Evolutionary conservation across 2,797 vertebrate genomes (phyloP).

Genomic region (Melanotaenia parkinsoni): DNA sequence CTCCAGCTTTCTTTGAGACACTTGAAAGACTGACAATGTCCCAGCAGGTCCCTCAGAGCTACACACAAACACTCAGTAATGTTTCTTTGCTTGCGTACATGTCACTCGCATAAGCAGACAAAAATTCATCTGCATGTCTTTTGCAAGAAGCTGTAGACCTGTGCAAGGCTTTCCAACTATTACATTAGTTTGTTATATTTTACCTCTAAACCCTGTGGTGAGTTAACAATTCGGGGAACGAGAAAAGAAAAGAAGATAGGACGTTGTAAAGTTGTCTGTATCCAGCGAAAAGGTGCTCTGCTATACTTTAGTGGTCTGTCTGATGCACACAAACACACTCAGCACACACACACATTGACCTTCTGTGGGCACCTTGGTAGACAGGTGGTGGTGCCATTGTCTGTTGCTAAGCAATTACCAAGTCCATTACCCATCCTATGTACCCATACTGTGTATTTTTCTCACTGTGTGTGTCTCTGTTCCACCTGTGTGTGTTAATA

Average conservation of each 20-base stretch:
- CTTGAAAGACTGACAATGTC: slow-evolving; percentile 43
- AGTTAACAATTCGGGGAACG: slow-evolving; percentile 18
- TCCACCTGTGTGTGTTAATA: slow-evolving; percentile 20
- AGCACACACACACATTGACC: slow-evolving; percentile 54
- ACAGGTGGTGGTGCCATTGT: slow-evolving; percentile 71
- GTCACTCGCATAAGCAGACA: not conserved
- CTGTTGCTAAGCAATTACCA: slow-evolving; percentile 81
- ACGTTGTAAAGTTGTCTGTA: slow-evolving; percentile 26
- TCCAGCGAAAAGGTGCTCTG: slow-evolving; percentile 7
- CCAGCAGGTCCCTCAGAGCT: slow-evolving; percentile 10
- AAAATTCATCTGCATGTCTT: slow-evolving; percentile 21
- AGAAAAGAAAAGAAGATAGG: not conserved
- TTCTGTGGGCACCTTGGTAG: slow-evolving; percentile 70
- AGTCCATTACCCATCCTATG: slow-evolving; percentile 75
- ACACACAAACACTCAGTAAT: slow-evolving; percentile 14
- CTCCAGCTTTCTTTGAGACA: slow-evolving; percentile 35
- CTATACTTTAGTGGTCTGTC: slow-evolving; percentile 3
- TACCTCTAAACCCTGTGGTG: not conserved
- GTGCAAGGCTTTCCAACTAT: slow-evolving; percentile 7
- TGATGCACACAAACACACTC: slow-evolving; percentile 24
- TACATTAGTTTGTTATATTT: slow-evolving; percentile 9
- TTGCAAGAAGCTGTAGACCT: slow-evolving; percentile 16
- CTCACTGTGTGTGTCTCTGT: slow-evolving; percentile 26
- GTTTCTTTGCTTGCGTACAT: slow-evolving; percentile 3
- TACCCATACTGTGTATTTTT: slow-evolving; percentile 55